Evolutionary conservation across 2,113 vertebrate genomes (phyloP), one percentile per base, ranked within the genome.

Genomic region (Bufo bufo): DNA sequence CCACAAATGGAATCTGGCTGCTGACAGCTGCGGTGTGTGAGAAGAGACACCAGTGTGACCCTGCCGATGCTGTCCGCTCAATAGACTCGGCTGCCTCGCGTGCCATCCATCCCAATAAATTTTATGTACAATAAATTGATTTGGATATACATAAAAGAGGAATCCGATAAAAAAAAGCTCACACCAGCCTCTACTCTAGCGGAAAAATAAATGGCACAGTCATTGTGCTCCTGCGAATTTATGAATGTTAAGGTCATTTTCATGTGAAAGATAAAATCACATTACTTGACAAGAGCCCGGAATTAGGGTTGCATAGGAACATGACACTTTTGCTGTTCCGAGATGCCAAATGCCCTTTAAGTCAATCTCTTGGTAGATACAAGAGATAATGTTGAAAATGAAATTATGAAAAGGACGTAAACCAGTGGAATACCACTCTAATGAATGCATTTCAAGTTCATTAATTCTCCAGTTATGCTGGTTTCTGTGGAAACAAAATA

Each of bases 121-220:
- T 69, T 71, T 81, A 87, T 80, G 77, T 80, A 12, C 77, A 79
- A 87, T 79, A 80, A 80, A 87, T 80, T 69, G 77, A 65, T 86
- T 80, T 79, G 59, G 85, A 66, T 86, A 78, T 86, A 86, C 85
- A 87, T 87, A 87, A 87, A 56, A 87, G 23, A 69, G 50, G 17
- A 71, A 80, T 71, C 61, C 79, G 85, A 23, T 66, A 33, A 66
- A 50, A 33, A 66, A 50, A 52, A 33, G 61, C 50, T 63, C 65
- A 61, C 9, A 11, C 58, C 52, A 74, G 69, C 71, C 17, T 74
- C 43, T 61, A 20, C 43, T 47, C 14, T 43, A 74, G 45, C 33
- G 45, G 72, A 75, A 77, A 75, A 75, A 77, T 85, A 61, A 58
- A 61, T 85, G 58, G 33, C 56, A 43, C 20, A 33, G 56, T 54